These are phyloP conservation scores for Oncorhynchus tshawytscha DNA, from an alignment of 2,113 vertebrate genomes.

Conservation along the genomic window DNA sequence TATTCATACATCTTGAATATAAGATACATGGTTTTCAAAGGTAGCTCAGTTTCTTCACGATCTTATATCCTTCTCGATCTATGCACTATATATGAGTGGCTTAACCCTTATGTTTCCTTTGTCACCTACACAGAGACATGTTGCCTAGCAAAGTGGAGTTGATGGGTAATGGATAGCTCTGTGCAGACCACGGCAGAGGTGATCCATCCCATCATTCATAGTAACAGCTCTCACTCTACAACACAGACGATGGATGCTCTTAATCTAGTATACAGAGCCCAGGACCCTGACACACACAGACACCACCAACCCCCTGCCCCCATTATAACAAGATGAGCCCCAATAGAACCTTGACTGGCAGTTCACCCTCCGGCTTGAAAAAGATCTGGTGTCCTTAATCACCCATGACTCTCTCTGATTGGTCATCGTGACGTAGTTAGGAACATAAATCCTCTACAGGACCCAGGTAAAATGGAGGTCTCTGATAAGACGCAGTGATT, in stretches of 20 bases:
- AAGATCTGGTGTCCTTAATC: slow-evolving; percentile 64
- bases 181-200: slow-evolving; percentile 32
- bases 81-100: not conserved
- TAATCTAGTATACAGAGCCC: slow-evolving; percentile 38
- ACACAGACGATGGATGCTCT: slow-evolving; percentile 54
- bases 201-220: slow-evolving; percentile 45
- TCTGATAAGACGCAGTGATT: slow-evolving; percentile 53
- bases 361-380: slow-evolving; percentile 65
- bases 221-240: slow-evolving; percentile 40
- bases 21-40: no score
- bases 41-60: no score
- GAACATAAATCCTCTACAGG: slow-evolving; percentile 65
- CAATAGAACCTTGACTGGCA: slow-evolving; percentile 67
- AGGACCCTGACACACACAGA: slow-evolving; percentile 27
- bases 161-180: slow-evolving; percentile 21
- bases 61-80: not conserved
- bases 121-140: not conserved
- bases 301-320: slow-evolving; percentile 26
- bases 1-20: no score
- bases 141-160: slow-evolving; percentile 12
- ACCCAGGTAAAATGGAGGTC: slow-evolving; percentile 59
- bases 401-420: slow-evolving; percentile 71
- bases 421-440: slow-evolving; percentile 68
- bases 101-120: not conserved
- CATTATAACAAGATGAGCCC: slow-evolving; percentile 36